phyloP scores from a whole-genome alignment of 2,113 vertebrate species.

The Salvelinus sp. region DNA sequence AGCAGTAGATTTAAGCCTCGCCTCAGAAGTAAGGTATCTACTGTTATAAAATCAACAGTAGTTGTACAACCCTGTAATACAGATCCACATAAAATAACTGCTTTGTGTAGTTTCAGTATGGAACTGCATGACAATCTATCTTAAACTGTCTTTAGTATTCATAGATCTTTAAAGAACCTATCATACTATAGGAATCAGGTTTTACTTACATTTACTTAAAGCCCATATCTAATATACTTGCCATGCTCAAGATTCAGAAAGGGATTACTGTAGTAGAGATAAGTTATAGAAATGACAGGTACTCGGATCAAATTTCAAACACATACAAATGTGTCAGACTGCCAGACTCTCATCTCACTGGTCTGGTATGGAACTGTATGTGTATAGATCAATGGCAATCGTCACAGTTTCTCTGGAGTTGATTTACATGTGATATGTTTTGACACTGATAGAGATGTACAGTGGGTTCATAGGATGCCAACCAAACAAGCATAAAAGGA shows the following conservation, averaged over 20 bases:
- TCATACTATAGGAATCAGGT: too few species aligned
- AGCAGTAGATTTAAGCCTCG: neutral
- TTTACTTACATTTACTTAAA: neutral
- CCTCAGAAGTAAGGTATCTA: neutral
- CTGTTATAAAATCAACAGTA: slow-evolving; percentile 9
- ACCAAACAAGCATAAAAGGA: neutral
- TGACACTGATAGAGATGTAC: too few species aligned
- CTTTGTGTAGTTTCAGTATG: neutral
- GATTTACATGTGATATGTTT: neutral
- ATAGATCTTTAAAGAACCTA: too few species aligned
- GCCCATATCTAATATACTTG: neutral
- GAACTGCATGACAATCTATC: too few species aligned
- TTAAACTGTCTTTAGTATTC: too few species aligned
- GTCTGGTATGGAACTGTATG: too few species aligned
- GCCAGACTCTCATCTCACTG: too few species aligned
- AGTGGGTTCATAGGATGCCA: neutral
- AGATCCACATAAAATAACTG: neutral
- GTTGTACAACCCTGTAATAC: neutral
- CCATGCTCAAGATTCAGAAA: slow-evolving; percentile 24
- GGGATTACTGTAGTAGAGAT: slow-evolving; percentile 19
- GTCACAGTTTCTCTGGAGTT: neutral
- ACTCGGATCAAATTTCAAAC: slow-evolving; percentile 36
- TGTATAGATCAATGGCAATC: neutral
- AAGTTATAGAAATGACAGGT: neutral
- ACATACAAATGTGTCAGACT: slow-evolving; percentile 10